Base-by-base conservation (phyloP, 2,888 invertebrate species). In the Apamea sordens region DNA sequence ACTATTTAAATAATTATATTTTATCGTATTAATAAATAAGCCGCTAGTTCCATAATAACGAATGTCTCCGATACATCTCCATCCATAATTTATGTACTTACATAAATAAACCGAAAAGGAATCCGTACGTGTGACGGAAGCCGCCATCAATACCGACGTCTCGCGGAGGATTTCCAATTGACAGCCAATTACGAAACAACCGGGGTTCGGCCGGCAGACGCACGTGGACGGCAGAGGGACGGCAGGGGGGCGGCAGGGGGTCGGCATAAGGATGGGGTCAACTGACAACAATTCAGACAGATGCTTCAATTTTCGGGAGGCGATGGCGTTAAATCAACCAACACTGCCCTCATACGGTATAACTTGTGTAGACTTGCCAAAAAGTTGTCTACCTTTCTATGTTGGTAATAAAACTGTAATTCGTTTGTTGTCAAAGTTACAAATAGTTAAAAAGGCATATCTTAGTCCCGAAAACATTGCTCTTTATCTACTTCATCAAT, bases 101-200 rank as follows among this genome's bases (percentile, higher is more conserved):
- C 32, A 32, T 56, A 53, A 32, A 61, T 44, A 61, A 68, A 32
- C 15, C 24, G 44, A 59, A 77, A 53, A 44, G 8, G 24, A 64
- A 56, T 56, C 32, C 18, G 53, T 53, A 36, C 21, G 18, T 63
- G 44, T 5, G 61, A 44, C 32, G 4, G 59, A 77, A 68, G 71
- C 74, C 72, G 63, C 59, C 72, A 73, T 82, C 78, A 75, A 68
- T 73, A 78, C 53, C 18, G 56, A 8, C 28, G 32, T 11, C 36
- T 44, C 47, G 56, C 61, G 68, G 44, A 81, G 61, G 65, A 61
- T 83, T 75, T 61, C 72, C 76, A 73, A 75, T 28, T 75, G 82
- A 82, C 83, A 73, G 72, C 56, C 77, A 83, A 82, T 83, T 82
- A 83, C 77, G 50, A 73, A 75, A 36, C 75, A 32, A 63, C 8